phyloP scores from a whole-genome alignment of 2,113 vertebrate species.

The Pheucticus melanocephalus region DNA sequence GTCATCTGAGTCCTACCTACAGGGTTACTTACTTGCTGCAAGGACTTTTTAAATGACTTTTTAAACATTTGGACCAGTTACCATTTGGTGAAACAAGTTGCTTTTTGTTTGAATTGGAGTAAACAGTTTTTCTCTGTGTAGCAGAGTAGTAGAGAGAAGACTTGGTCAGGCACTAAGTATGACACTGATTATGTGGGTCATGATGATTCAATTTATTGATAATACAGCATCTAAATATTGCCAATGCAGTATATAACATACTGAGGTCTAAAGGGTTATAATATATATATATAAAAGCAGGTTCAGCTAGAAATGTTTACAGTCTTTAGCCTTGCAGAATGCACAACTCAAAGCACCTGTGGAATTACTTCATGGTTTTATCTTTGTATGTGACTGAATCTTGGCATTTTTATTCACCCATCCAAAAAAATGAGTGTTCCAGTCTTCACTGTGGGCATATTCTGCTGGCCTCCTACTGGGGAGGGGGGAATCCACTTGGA shows the following conservation, averaged over 20 bases:
- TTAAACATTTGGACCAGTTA: neutral
- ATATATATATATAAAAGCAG: neutral
- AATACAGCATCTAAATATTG: neutral
- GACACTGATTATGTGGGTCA: neutral
- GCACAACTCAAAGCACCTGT: neutral
- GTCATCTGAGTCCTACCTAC: neutral
- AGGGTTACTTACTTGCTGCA: fast-evolving
- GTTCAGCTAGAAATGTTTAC: neutral
- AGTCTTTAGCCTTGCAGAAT: neutral
- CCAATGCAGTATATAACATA: neutral
- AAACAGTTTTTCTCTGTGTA: neutral
- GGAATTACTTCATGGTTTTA: neutral
- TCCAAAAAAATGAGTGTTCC: neutral
- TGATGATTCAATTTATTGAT: neutral
- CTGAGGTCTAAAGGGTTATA: neutral
- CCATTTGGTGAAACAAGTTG: neutral
- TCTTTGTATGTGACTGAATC: neutral
- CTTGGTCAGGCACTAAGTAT: neutral
- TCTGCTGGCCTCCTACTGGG: neutral
- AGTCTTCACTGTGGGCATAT: fast-evolving
- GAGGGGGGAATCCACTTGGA: neutral
- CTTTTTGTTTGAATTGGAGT: neutral
- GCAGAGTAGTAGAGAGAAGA: neutral
- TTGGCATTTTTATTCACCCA: neutral
- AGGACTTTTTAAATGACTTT: neutral